These are phyloP conservation scores for Neosilurus mollespiculum DNA, from an alignment of 2,797 vertebrate genomes.

Conservation along the genomic window DNA sequence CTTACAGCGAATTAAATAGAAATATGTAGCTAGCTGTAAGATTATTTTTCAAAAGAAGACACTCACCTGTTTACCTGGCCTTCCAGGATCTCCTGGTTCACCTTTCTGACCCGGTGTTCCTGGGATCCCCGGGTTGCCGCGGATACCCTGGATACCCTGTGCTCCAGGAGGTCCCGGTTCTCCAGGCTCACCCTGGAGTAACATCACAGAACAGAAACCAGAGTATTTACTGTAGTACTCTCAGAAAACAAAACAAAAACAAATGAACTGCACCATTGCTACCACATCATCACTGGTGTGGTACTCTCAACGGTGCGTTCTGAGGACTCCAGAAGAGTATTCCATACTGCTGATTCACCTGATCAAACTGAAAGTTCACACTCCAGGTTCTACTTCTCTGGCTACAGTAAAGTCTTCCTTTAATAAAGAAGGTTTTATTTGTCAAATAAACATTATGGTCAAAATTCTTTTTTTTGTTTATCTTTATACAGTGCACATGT, in stretches of 20 bases:
- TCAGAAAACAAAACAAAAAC: background rate
- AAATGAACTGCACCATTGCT: background rate
- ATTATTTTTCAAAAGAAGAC: background rate
- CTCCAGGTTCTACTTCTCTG: background rate
- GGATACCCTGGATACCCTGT: conserved; percentile 87
- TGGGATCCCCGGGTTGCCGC: conserved; percentile 75
- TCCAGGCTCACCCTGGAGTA: conserved; percentile 81
- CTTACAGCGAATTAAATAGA: background rate
- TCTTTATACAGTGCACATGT: background rate
- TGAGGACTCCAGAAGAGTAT: background rate
- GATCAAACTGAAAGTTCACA: background rate
- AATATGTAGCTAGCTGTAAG: too few species aligned
- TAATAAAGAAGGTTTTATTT: background rate
- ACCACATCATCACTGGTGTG: background rate
- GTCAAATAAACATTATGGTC: background rate
- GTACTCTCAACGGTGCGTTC: background rate
- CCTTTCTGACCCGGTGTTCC: conserved; percentile 79
- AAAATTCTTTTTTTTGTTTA: background rate
- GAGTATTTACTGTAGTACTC: background rate
- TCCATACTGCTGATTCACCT: background rate
- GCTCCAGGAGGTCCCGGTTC: conserved; percentile 79
- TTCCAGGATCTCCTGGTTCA: conserved; percentile 70
- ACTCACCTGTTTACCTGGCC: conserved; percentile 77
- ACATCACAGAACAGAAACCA: background rate
- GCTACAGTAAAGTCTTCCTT: background rate